Conservation (phyloP, 2,113 vertebrate genomes). For the Microcebus jonahi region DNA sequence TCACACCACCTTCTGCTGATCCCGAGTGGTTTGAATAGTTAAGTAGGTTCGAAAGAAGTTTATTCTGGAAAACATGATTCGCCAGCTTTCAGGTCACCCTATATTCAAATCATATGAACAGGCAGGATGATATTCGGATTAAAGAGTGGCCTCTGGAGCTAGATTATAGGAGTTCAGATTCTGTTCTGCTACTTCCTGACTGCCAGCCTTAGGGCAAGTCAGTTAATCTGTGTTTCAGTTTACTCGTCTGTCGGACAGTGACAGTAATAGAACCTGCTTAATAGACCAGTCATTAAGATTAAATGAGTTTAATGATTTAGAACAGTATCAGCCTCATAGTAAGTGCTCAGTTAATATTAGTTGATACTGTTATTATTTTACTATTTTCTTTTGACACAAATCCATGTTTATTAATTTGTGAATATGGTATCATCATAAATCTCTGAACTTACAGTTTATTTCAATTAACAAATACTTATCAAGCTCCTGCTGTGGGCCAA, state of each 20-base stretch:
- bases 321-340: not conserved
- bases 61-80: slow-evolving; percentile 5
- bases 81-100: not conserved
- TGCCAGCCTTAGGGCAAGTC: not conserved
- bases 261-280: not conserved
- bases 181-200: not conserved
- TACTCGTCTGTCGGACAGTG: not conserved
- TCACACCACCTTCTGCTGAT: not conserved
- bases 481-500: not conserved
- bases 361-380: not conserved
- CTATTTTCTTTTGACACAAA: slow-evolving; percentile 17
- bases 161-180: not conserved
- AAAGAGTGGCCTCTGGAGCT: not conserved
- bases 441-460: not conserved
- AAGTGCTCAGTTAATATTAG: not conserved
- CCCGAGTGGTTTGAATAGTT: not conserved
- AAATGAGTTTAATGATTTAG: not conserved
- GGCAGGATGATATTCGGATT: not conserved
- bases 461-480: not conserved
- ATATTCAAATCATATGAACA: not conserved
- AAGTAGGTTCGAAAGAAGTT: not conserved
- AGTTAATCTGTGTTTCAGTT: not conserved
- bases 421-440: not conserved
- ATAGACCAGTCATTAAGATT: not conserved
- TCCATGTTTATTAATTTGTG: not conserved